phyloP scores from a whole-genome alignment of 2,888 invertebrate species.

The Ectemnius lituratus region DNA sequence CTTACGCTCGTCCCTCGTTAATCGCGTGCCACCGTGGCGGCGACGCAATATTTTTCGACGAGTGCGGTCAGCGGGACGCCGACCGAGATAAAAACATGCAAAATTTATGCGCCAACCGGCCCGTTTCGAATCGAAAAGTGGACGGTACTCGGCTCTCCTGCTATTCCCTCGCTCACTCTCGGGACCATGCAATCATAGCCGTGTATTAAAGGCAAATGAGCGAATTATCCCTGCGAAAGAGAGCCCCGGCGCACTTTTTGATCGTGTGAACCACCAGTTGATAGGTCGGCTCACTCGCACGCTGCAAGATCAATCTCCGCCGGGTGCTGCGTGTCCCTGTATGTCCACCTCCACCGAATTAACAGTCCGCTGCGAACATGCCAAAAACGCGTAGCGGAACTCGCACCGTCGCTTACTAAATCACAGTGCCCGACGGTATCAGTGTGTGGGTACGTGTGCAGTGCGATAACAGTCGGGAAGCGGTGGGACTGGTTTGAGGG shows the following conservation, averaged over 20 bases:
- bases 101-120: conserved; percentile 38
- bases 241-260: not conserved
- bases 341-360: too few species aligned
- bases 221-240: not conserved
- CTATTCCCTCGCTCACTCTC: not conserved
- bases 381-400: too few species aligned
- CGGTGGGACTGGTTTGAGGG: too few species aligned
- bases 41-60: conserved; percentile 31
- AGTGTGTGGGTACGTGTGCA: too few species aligned
- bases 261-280: not conserved
- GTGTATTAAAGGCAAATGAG: conserved; percentile 4
- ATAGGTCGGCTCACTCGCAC: not conserved
- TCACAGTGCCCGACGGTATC: too few species aligned
- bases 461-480: too few species aligned
- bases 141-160: not conserved
- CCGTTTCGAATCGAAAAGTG: conserved; percentile 43
- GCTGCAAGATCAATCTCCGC: too few species aligned
- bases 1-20: conserved; percentile 34
- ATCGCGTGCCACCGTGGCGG: conserved; percentile 22
- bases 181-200: not conserved
- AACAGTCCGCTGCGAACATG: too few species aligned
- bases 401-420: too few species aligned
- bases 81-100: conserved; percentile 22
- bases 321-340: too few species aligned
- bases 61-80: conserved; percentile 12